Base-by-base conservation (phyloP, 2,113 vertebrate genomes). In the Junco hyemalis region DNA sequence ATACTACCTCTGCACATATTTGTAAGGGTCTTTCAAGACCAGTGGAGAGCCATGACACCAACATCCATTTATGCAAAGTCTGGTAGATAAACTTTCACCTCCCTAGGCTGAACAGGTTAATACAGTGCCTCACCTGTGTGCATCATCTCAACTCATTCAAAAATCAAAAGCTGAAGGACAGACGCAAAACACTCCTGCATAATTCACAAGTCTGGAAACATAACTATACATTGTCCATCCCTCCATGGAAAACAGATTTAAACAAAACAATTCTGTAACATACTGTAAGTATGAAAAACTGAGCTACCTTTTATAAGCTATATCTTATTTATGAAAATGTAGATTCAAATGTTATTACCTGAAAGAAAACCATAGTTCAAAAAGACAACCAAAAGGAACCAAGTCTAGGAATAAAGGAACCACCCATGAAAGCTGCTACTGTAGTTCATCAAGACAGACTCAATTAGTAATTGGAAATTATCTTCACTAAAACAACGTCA, bases 301-400 rank as follows among this genome's bases (percentile, higher is more conserved):
- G 11, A 95, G 54, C 10, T 51, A 7, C 53, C 29, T 88, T 56
- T 56, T 42, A 47, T 51, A 57, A 85, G 17, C 6, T 64, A 4
- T n/a, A 72, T n/a, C 14, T 83, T 88, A 65, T 82, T 81, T 54
- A 51, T 64, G 21, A 92, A 74, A 78, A 42, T 61, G 80, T 54
- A 78, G 76, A 87, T 96, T 91, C 38, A 35, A 57, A 65, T 96
- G 94, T 94, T 85, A 88, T 88, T 85, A 71, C 29, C 5, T 81
- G n/a, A 81, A 86, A 79, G 66, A 85, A 82, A 88, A 86, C 24
- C 40, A 29, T 36, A 88, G 38, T 28, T 91, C 48, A 79, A 59
- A 81, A 45, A 42, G 2, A 7, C 13, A 42, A 92, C 9, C 72
- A 90, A 91, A 31, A 90, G 45, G 90, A 14, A 95, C 23, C 59